Percentiles rank a stretch among this genome's conserved stretches.
Conservation (phyloP, 2,797 vertebrate species). For the Pelodytes ibericus region DNA sequence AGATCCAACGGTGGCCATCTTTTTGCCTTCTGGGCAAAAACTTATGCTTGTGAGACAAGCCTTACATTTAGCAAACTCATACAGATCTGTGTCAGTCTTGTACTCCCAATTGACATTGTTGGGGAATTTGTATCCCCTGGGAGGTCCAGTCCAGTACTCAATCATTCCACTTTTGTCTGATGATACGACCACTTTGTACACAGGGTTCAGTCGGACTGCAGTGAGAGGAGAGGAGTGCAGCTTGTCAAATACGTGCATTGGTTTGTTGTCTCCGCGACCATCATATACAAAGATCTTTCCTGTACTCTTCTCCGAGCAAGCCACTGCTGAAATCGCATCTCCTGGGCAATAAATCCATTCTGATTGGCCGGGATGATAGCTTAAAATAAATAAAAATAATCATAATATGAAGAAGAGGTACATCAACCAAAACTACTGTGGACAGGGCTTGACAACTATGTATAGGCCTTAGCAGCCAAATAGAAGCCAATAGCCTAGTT, state of each 20-base stretch:
- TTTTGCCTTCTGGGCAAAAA: conserved; percentile 92
- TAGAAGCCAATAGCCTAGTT: too few species aligned
- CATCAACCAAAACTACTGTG: too few species aligned
- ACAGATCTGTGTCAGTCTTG: conserved; percentile 97
- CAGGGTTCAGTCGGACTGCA: conserved; percentile 88
- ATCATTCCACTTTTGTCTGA: conserved; percentile 96
- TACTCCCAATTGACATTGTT: conserved; percentile 91
- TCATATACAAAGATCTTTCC: conserved; percentile 97
- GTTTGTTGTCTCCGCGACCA: conserved; percentile 86
- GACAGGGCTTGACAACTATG: too few species aligned
- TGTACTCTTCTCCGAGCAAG: conserved; percentile 93
- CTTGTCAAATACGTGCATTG: conserved; percentile 89
- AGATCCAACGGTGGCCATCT: conserved; percentile 93
- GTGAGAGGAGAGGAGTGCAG: conserved; percentile 88
- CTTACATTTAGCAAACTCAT: conserved; percentile 96
- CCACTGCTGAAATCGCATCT: conserved; percentile 93
- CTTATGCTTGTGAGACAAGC: conserved; percentile 90
- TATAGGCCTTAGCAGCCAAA: too few species aligned
- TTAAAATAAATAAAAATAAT: conserved; percentile 60
- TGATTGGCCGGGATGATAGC: conserved; percentile 90
- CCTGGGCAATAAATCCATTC: conserved; percentile 98
- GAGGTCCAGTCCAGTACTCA: conserved; percentile 96
- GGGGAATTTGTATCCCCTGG: conserved; percentile 90
- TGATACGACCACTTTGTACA: conserved; percentile 88
- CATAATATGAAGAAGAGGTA: neutral